Evolutionary conservation across 2,113 vertebrate genomes (phyloP).

Genomic region (Microcebus jonahi): DNA sequence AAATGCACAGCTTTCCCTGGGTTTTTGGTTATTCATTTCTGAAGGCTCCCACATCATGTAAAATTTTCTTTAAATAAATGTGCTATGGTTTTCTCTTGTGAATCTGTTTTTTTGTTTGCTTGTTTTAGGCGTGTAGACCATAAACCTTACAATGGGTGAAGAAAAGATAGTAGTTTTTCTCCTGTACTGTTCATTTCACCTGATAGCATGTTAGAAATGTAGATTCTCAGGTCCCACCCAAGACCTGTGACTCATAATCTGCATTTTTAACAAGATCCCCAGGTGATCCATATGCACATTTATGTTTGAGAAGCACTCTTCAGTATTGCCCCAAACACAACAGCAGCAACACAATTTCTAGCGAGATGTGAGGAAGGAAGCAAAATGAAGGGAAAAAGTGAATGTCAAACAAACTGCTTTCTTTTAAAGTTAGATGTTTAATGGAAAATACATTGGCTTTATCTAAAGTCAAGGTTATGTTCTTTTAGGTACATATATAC

Average conservation of each 20-base stretch:
- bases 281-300: neutral
- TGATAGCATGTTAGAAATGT: neutral
- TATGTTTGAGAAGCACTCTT: neutral
- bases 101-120: neutral
- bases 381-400: neutral
- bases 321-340: neutral
- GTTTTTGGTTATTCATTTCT: neutral
- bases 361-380: neutral
- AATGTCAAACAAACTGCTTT: neutral
- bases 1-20: neutral
- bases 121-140: neutral
- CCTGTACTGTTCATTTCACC: neutral
- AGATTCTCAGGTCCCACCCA: neutral
- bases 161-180: neutral
- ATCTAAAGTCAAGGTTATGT: neutral
- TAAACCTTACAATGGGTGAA: neutral
- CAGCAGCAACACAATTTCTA: neutral
- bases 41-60: neutral
- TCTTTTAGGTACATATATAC: neutral
- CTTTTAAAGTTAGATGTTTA: neutral
- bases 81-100: neutral
- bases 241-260: neutral
- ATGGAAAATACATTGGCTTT: neutral
- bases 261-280: neutral
- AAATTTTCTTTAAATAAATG: neutral